phyloP scores from a whole-genome alignment of 1,140 invertebrate genomes.

The Ooceraea biroi region DNA sequence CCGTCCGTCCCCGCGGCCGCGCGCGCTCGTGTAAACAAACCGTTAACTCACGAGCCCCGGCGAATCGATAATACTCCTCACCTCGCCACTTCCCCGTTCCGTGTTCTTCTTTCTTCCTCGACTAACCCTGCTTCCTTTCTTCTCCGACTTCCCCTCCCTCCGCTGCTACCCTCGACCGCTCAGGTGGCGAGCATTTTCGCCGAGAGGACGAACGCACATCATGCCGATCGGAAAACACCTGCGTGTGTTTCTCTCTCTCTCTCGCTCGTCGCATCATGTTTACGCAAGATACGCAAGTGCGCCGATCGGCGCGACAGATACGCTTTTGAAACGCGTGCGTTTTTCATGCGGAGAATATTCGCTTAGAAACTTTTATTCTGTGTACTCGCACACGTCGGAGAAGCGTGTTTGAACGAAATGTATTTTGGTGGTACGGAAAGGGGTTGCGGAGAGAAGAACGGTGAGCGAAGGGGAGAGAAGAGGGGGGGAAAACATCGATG shows the following conservation, averaged over 20 bases:
- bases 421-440: not conserved
- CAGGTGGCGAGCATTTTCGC: no score
- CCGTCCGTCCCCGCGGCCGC: slow-evolving; percentile 6
- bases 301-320: no score
- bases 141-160: slow-evolving; percentile 20
- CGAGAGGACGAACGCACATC: no score
- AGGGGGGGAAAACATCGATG: slow-evolving; percentile 73
- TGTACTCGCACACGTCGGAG: slow-evolving; percentile 1
- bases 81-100: slow-evolving; percentile 67
- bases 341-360: not conserved
- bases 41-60: slow-evolving; percentile 84
- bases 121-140: slow-evolving; percentile 44
- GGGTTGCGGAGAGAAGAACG: slow-evolving; percentile 12
- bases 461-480: slow-evolving; percentile 53
- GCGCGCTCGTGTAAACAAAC: slow-evolving; percentile 85
- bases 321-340: not conserved
- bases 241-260: no score
- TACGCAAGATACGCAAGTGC: no score
- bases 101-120: slow-evolving; percentile 58
- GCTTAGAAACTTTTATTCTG: not conserved
- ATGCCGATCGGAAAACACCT: no score
- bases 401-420: slow-evolving; percentile 36
- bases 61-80: slow-evolving; percentile 83
- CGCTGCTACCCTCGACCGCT: not conserved
- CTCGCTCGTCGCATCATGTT: no score